These are phyloP conservation scores for Prorops nasuta DNA, from an alignment of 1,140 invertebrate species.

Conservation along the genomic window DNA sequence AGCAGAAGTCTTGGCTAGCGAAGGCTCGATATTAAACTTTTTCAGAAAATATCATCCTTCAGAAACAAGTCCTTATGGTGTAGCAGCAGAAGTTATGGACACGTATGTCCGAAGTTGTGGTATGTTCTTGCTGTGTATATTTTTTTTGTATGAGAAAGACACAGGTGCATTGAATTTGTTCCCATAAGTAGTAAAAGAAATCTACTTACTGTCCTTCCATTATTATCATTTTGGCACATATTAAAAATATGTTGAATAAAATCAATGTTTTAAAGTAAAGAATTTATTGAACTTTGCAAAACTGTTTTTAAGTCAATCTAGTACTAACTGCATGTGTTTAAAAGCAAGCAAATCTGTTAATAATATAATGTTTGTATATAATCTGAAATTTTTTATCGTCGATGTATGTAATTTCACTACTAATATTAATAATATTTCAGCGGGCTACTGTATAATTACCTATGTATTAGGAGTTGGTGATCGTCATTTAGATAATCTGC, in stretches of 20 bases:
- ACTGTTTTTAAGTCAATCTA: neutral
- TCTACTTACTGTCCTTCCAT: neutral
- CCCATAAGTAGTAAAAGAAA: constrained; percentile 2
- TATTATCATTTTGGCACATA: constrained; percentile 1
- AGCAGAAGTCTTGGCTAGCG: constrained; percentile 83
- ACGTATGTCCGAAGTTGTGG: constrained; percentile 96
- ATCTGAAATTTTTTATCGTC: constrained; percentile 9
- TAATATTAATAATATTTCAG: too few relatives aligned
- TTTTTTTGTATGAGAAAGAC: too few relatives aligned
- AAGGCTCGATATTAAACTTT: constrained; percentile 88
- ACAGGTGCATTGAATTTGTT: neutral
- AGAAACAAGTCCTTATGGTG: constrained; percentile 85
- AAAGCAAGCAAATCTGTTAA: neutral
- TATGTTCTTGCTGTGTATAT: too few relatives aligned
- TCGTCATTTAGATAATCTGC: constrained; percentile 94
- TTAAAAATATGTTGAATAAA: too few relatives aligned
- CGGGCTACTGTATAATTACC: constrained; percentile 98
- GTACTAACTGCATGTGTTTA: neutral
- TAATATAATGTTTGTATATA: neutral
- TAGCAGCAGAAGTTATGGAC: constrained; percentile 93
- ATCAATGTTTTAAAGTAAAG: too few relatives aligned
- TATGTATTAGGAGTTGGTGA: constrained; percentile 97
- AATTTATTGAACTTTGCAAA: too few relatives aligned
- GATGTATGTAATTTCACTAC: too few relatives aligned
- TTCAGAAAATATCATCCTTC: constrained; percentile 88